phyloP scores from a whole-genome alignment of 23 tunicate genomes.

The Aplidium turbinatum region DNA sequence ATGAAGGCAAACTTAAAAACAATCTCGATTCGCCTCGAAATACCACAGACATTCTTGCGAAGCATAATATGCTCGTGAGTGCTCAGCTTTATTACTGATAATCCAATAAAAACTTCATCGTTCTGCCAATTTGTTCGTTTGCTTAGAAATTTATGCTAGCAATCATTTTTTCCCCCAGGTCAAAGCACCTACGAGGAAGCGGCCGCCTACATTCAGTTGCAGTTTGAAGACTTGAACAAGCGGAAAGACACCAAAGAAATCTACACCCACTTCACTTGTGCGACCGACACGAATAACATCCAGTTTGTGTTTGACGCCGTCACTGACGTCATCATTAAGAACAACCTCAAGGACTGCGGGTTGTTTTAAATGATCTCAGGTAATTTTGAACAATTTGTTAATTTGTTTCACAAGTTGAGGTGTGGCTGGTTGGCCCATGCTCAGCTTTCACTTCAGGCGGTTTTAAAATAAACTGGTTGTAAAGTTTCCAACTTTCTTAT shows the following conservation, averaged over 20 bases:
- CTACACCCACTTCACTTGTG: slow-evolving; percentile 98
- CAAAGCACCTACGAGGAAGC: slow-evolving; percentile 96
- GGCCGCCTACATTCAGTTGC: slow-evolving; percentile 96
- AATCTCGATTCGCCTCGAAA: too few relatives aligned
- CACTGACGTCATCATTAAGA: slow-evolving; percentile 98
- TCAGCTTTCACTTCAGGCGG: too few relatives aligned
- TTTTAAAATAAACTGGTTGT: too few relatives aligned
- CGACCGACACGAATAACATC: slow-evolving; percentile 97
- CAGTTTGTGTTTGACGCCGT: slow-evolving; percentile 99
- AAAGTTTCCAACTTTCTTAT: too few relatives aligned
- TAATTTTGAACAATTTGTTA: too few relatives aligned
- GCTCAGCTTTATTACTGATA: too few relatives aligned
- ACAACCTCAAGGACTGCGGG: slow-evolving; percentile 97
- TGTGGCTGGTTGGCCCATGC: too few relatives aligned
- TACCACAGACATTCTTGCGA: too few relatives aligned
- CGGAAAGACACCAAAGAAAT: slow-evolving; percentile 98
- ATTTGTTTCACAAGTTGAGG: too few relatives aligned
- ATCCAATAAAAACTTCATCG: too few relatives aligned
- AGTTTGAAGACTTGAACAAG: slow-evolving; percentile 96
- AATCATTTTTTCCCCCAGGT: slow-evolving; percentile 40
- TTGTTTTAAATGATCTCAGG: slow-evolving; percentile 70
- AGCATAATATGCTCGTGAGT: too few relatives aligned
- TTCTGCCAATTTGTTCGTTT: neutral
- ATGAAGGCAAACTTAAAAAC: too few relatives aligned
- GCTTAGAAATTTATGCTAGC: neutral